These are phyloP conservation scores for Seriola quinqueradiata DNA, from an alignment of 2,113 vertebrate genomes.

Conservation along the genomic window DNA sequence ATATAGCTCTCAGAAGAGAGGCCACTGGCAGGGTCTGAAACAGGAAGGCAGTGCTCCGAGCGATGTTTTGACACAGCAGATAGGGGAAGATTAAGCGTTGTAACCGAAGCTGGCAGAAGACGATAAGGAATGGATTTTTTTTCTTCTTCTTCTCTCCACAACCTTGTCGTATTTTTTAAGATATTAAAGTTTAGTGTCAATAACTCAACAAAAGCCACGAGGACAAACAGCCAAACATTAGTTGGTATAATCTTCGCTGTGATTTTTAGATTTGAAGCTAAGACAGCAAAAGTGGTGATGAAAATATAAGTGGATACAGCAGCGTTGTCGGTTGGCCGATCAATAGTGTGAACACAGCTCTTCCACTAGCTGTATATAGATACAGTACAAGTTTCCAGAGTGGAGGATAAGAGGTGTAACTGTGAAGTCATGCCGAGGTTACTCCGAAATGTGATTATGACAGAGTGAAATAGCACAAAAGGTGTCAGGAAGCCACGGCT, in stretches of 20 bases:
- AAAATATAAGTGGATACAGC: neutral
- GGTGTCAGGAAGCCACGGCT: slow-evolving; percentile 1
- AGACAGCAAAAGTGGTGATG: slow-evolving; percentile 13
- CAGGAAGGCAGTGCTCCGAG: slow-evolving; percentile 35
- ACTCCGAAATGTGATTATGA: slow-evolving; percentile 7
- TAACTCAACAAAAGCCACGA: slow-evolving; percentile 3
- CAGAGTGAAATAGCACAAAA: slow-evolving; percentile 1
- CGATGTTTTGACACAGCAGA: slow-evolving; percentile 70
- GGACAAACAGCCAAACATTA: slow-evolving; percentile 10
- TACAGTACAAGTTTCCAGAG: neutral
- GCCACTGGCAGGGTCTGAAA: slow-evolving; percentile 47
- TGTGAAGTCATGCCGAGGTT: slow-evolving; percentile 34
- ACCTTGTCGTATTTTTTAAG: slow-evolving; percentile 50
- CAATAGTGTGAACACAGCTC: slow-evolving; percentile 26
- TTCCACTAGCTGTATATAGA: neutral
- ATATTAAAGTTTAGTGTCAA: slow-evolving; percentile 53
- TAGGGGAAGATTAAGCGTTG: slow-evolving; percentile 67
- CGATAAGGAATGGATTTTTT: slow-evolving; percentile 55
- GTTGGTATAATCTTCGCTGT: neutral
- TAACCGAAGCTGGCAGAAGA: slow-evolving; percentile 67
- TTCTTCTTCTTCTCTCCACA: neutral
- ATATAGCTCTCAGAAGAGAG: slow-evolving; percentile 61
- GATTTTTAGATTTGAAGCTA: neutral
- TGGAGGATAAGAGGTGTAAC: slow-evolving; percentile 30
- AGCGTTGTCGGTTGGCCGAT: slow-evolving; percentile 16